A percentile compares a stretch with the other conserved stretches of the same genome.
Conservation (phyloP, 2,797 vertebrate species). For the Sarcoramphus papa region DNA sequence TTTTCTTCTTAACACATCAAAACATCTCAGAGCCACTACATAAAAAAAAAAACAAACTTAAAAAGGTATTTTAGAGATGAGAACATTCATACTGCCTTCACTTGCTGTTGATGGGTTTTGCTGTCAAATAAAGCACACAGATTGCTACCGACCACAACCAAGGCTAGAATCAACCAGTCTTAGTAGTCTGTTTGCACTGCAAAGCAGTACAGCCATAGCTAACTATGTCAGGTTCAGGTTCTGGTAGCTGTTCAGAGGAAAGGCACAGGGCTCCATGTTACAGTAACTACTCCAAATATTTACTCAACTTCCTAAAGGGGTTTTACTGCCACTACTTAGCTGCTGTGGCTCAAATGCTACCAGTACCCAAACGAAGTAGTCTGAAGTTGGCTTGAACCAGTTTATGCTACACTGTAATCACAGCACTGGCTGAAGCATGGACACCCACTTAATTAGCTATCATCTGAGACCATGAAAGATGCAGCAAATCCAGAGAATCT, state of each 20-base stretch:
- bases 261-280: background rate
- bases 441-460: background rate
- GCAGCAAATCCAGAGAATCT: background rate
- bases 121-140: background rate
- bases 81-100: background rate
- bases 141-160: background rate
- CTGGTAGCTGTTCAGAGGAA: background rate
- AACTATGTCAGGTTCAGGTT: background rate
- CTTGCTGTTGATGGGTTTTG: background rate
- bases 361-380: background rate
- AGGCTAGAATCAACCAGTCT: background rate
- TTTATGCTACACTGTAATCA: background rate
- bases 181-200: background rate
- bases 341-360: background rate
- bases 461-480: background rate
- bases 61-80: background rate
- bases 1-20: background rate
- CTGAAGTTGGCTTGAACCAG: background rate
- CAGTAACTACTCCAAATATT: slow-evolving; percentile 29
- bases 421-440: background rate
- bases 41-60: background rate
- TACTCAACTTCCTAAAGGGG: background rate
- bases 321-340: background rate
- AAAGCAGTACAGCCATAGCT: background rate
- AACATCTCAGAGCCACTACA: background rate